Conservation (phyloP, 1,140 invertebrate species). For the Drosophila grimshawi region DNA sequence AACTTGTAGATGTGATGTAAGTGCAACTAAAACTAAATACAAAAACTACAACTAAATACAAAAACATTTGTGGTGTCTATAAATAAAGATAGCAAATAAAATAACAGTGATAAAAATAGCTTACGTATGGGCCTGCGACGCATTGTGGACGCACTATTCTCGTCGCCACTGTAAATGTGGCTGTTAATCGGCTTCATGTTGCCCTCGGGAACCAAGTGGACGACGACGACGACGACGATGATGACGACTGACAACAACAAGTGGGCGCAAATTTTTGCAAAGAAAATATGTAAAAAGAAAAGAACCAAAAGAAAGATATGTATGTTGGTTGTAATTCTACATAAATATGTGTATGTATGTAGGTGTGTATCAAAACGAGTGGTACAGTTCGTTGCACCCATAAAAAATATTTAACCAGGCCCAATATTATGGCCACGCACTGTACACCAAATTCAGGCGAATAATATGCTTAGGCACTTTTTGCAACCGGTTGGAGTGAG, state of each 20-base stretch:
- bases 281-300: constrained; percentile 58
- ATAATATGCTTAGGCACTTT: not conserved
- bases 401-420: constrained; percentile 22
- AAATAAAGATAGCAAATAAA: constrained; percentile 37
- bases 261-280: constrained; percentile 57
- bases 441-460: constrained; percentile 3
- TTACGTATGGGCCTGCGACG: constrained; percentile 79
- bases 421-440: constrained; percentile 16
- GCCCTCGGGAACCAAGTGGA: constrained; percentile 31
- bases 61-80: constrained; percentile 8
- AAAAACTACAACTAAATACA: constrained; percentile 37
- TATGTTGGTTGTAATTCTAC: constrained; percentile 18
- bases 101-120: constrained; percentile 64
- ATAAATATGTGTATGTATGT: constrained; percentile 25
- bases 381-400: constrained; percentile 18
- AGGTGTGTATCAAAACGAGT: constrained; percentile 12
- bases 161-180: constrained; percentile 67
- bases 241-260: constrained; percentile 32
- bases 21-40: constrained; percentile 49
- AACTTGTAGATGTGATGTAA: constrained; percentile 14
- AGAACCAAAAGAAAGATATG: constrained; percentile 61
- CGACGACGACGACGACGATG: constrained; percentile 23
- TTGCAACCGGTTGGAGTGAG: constrained; percentile 34
- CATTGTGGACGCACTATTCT: constrained; percentile 69
- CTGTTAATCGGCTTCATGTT: constrained; percentile 64